Conservation (phyloP, 2,888 invertebrate genomes). For the Petrolisthes manimaculis region DNA sequence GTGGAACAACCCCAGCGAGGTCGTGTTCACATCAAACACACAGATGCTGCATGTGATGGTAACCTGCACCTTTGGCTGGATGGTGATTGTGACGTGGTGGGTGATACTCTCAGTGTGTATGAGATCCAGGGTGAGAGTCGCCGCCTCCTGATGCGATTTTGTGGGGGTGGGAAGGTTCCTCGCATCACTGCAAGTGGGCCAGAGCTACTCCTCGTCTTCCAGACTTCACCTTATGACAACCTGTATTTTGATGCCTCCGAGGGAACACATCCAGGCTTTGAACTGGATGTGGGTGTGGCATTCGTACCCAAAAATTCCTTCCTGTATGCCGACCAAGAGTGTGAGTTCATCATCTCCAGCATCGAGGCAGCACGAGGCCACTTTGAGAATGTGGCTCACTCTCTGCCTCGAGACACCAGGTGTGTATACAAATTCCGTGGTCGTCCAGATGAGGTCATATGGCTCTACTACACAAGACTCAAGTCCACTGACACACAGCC, state of each 20-base stretch:
- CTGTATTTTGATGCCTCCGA: slow-evolving; percentile 74
- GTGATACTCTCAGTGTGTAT: slow-evolving; percentile 62
- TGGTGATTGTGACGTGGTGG: slow-evolving; percentile 55
- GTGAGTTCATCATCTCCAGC: slow-evolving; percentile 70
- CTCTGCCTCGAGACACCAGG: slow-evolving; percentile 84
- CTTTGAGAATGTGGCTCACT: slow-evolving; percentile 81
- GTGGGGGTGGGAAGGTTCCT: slow-evolving; percentile 72
- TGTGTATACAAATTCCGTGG: slow-evolving; percentile 77
- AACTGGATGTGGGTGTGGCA: slow-evolving; percentile 82
- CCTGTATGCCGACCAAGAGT: slow-evolving; percentile 62
- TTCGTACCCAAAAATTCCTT: slow-evolving; percentile 65
- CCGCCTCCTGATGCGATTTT: slow-evolving; percentile 57
- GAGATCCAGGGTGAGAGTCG: slow-evolving; percentile 60
- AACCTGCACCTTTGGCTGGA: slow-evolving; percentile 56
- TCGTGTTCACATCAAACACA: slow-evolving; percentile 62
- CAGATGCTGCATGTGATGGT: slow-evolving; percentile 52
- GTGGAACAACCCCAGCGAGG: slow-evolving; percentile 58
- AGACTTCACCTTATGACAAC: slow-evolving; percentile 84
- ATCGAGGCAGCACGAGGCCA: slow-evolving; percentile 81
- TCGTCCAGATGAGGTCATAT: slow-evolving; percentile 79
- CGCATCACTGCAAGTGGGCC: slow-evolving; percentile 84
- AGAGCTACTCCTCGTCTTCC: slow-evolving; percentile 83
- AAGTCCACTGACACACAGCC: slow-evolving; percentile 61
- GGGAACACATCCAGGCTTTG: slow-evolving; percentile 79
- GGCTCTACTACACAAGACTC: slow-evolving; percentile 83